Evolutionary conservation across 2,888 invertebrate species (phyloP).

Genomic region (Eristalinus sepulchralis): DNA sequence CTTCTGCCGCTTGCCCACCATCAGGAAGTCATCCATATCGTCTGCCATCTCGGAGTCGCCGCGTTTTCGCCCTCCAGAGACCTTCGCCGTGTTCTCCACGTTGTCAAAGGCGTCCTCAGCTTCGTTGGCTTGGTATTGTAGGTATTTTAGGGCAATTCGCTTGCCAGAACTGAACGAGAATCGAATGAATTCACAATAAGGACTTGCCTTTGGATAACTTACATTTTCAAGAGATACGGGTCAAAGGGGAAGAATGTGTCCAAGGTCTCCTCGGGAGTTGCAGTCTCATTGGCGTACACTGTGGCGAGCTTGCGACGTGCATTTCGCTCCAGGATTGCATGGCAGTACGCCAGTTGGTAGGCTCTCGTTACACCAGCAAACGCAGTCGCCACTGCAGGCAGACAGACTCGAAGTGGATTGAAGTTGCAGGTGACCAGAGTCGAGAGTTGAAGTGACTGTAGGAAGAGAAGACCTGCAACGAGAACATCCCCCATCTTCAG

Average conservation of each 20-base stretch:
- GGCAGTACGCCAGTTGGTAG: slow-evolving; percentile 96
- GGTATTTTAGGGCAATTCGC: slow-evolving; percentile 81
- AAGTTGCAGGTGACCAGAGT: slow-evolving; percentile 92
- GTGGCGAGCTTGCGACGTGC: slow-evolving; percentile 84
- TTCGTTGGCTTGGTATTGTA: slow-evolving; percentile 81
- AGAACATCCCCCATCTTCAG: slow-evolving; percentile 61
- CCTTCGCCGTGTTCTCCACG: neutral
- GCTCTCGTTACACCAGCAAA: slow-evolving; percentile 91
- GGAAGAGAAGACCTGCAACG: slow-evolving; percentile 88
- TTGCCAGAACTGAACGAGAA: slow-evolving; percentile 78
- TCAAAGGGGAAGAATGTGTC: slow-evolving; percentile 94
- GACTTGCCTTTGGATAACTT: slow-evolving; percentile 72
- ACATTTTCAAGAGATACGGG: slow-evolving; percentile 87
- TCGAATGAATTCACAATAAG: neutral
- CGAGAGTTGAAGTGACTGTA: slow-evolving; percentile 91
- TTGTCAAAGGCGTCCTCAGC: slow-evolving; percentile 74
- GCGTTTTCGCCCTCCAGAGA: slow-evolving; percentile 74
- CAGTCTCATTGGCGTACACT: slow-evolving; percentile 82
- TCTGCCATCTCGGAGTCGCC: slow-evolving; percentile 78
- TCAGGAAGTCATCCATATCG: slow-evolving; percentile 79
- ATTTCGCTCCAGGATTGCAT: slow-evolving; percentile 93
- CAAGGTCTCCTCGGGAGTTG: slow-evolving; percentile 81
- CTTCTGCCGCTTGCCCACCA: slow-evolving; percentile 78
- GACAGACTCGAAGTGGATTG: slow-evolving; percentile 93
- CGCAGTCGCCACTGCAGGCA: slow-evolving; percentile 88